Conservation (phyloP, 2,888 invertebrate genomes). For the Micropterix aruncella region DNA sequence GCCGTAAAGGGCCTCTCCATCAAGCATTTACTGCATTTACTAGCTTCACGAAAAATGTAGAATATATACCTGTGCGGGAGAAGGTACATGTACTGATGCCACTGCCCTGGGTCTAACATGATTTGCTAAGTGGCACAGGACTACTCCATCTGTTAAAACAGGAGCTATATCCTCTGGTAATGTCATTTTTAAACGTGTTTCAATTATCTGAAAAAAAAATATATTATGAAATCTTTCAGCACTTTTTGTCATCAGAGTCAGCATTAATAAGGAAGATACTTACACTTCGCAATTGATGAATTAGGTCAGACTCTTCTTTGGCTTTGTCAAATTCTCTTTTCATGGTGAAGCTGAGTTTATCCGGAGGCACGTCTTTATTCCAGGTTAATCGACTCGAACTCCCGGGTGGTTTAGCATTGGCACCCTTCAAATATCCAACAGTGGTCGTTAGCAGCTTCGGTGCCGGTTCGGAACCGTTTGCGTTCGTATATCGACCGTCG, state of each 20-base stretch:
- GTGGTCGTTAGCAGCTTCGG: conserved; percentile 41
- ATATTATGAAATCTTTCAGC: conserved; percentile 4
- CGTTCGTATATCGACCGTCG: conserved; percentile 26
- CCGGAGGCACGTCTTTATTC: conserved; percentile 55
- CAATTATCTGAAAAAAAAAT: conserved; percentile 57
- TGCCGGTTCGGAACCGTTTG: conserved; percentile 8
- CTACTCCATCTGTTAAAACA: conserved; percentile 81
- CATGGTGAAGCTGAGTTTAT: conserved; percentile 83
- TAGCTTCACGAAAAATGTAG: too few relatives aligned
- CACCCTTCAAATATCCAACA: conserved; percentile 44
- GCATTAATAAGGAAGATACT: conserved; percentile 22
- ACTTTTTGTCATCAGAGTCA: too few relatives aligned
- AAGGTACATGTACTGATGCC: conserved; percentile 89
- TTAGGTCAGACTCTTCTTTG: conserved; percentile 74
- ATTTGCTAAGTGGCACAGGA: conserved; percentile 88
- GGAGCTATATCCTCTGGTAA: conserved; percentile 76
- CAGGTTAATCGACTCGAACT: conserved; percentile 44
- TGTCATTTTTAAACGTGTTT: conserved; percentile 77
- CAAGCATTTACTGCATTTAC: too few relatives aligned
- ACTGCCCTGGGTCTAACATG: conserved; percentile 84
- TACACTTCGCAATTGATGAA: conserved; percentile 72
- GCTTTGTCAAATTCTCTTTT: conserved; percentile 83
- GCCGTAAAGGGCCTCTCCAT: too few relatives aligned
- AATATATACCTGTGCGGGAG: conserved; percentile 71
- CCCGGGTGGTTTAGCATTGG: conserved; percentile 27